Percentiles rank a stretch among this genome's conserved stretches.
phyloP scores from a whole-genome alignment of 2,888 invertebrate species.

The Folsomia candida region DNA sequence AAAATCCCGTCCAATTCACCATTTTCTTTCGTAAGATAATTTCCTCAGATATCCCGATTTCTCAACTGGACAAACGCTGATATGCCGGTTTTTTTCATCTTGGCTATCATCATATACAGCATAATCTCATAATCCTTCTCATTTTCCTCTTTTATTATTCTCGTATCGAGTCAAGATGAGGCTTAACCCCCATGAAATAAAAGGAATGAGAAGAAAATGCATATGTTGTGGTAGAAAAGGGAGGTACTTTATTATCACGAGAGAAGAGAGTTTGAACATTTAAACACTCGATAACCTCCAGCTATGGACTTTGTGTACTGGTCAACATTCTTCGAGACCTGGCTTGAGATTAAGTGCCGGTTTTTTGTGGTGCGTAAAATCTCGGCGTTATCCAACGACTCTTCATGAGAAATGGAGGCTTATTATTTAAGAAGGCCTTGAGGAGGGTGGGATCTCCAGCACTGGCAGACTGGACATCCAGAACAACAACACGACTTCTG shows the following conservation, averaged over 20 bases:
- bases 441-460: too few relatives aligned
- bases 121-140: too few relatives aligned
- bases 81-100: too few relatives aligned
- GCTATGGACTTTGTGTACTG: neutral
- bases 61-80: neutral
- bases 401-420: too few relatives aligned
- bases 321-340: slow-evolving; percentile 6
- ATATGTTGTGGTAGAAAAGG: neutral
- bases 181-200: too few relatives aligned
- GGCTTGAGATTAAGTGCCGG: neutral
- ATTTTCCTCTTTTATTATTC: too few relatives aligned
- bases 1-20: neutral
- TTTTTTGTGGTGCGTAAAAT: neutral
- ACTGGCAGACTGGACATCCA: too few relatives aligned
- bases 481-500: too few relatives aligned
- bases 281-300: neutral
- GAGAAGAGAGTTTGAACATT: neutral
- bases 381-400: neutral
- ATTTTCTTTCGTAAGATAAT: neutral
- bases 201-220: neutral
- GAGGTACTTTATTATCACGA: neutral
- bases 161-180: too few relatives aligned
- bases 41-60: neutral
- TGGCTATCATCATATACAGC: too few relatives aligned
- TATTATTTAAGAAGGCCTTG: neutral